Percentiles rank a stretch among this genome's conserved stretches.
Evolutionary conservation across 1,140 invertebrate species (phyloP).

Genomic region (Steinernema feltiae): DNA sequence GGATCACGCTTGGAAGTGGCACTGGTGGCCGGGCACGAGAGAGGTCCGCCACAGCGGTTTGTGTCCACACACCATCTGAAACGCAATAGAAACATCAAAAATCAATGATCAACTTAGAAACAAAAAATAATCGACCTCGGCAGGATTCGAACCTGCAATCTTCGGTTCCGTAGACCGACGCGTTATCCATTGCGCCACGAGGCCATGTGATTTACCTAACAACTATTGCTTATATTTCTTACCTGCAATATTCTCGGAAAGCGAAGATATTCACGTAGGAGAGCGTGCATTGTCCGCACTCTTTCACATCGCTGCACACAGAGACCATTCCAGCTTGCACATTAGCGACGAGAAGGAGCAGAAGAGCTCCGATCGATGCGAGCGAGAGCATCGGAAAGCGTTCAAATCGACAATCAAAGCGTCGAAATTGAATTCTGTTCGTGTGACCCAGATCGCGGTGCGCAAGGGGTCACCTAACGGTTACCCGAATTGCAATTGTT

Average conservation of each 20-base stretch:
- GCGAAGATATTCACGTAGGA: conserved; percentile 57
- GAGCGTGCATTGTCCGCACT: conserved; percentile 45
- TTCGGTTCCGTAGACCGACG: too few species aligned
- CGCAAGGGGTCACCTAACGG: neutral
- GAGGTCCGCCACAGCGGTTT: conserved; percentile 49
- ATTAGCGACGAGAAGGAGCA: neutral
- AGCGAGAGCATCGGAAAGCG: neutral
- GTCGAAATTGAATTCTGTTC: neutral
- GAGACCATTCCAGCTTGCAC: conserved; percentile 47
- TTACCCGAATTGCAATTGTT: too few species aligned
- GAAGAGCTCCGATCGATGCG: conserved; percentile 11
- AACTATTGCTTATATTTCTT: neutral
- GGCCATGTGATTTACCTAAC: neutral
- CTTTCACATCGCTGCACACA: conserved; percentile 53
- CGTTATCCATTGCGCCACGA: too few species aligned
- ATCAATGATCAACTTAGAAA: neutral
- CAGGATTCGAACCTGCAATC: too few species aligned
- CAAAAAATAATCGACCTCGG: too few species aligned
- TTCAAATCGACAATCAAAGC: neutral
- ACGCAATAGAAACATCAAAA: neutral
- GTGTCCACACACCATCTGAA: conserved; percentile 55
- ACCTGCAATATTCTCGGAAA: conserved; percentile 56
- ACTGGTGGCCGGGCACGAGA: conserved; percentile 48
- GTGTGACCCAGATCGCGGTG: neutral
- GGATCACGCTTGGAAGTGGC: conserved; percentile 51